These are phyloP conservation scores for Bombus picipes DNA, from an alignment of 1,140 invertebrate genomes.

Conservation along the genomic window DNA sequence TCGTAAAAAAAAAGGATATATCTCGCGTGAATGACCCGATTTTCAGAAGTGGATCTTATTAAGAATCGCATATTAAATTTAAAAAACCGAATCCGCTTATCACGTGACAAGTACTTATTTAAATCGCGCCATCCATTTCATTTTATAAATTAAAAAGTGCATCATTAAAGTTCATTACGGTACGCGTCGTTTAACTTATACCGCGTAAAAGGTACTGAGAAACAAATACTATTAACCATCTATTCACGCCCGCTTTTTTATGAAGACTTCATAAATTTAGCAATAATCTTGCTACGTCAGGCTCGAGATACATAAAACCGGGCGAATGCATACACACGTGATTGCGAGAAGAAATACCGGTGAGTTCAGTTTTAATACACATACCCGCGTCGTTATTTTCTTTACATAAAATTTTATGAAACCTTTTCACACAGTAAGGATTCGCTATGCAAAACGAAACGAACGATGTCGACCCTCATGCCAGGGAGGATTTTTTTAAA, in stretches of 20 bases:
- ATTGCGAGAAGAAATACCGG: background rate
- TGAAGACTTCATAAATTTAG: constrained; percentile 24
- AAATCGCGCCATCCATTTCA: background rate
- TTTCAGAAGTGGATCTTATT: background rate
- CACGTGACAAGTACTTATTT: background rate
- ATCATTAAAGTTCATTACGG: background rate
- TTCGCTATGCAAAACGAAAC: background rate
- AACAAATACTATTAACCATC: constrained; percentile 5
- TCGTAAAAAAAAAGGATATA: background rate
- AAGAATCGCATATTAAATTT: background rate
- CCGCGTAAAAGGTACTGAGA: background rate
- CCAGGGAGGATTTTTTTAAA: constrained; percentile 4
- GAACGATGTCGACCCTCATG: background rate
- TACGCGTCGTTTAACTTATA: background rate
- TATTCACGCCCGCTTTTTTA: constrained; percentile 6
- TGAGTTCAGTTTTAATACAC: constrained; percentile 11
- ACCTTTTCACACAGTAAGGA: background rate
- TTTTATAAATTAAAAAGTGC: too few species aligned
- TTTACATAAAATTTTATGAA: constrained; percentile 32
- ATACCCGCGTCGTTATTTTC: background rate
- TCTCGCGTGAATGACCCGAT: background rate
- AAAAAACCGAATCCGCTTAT: background rate
- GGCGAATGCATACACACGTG: too few species aligned
- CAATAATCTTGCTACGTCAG: constrained; percentile 25
- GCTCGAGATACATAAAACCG: background rate